Conservation (phyloP, 2,113 vertebrate species). For the Raja brachyura region DNA sequence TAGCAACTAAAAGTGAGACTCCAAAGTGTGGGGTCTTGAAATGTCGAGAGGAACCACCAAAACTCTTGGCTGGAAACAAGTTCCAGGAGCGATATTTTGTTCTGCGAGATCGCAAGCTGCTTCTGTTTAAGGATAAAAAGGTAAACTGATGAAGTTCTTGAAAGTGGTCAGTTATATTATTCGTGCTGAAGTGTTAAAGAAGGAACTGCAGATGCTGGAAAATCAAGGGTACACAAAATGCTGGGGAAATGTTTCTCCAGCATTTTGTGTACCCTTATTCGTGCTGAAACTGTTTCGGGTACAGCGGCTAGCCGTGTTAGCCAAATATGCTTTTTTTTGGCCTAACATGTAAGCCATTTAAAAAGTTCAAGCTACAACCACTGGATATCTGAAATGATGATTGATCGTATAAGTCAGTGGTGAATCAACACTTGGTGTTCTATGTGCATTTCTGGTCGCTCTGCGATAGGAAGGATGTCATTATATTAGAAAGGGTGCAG, state of each 20-base stretch:
- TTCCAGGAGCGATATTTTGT: slow-evolving; percentile 92
- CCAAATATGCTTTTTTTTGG: background rate
- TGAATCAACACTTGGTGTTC: no score
- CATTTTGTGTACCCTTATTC: no score
- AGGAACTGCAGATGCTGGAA: no score
- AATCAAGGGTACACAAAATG: no score
- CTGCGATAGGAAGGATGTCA: no score
- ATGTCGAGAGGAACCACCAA: slow-evolving; percentile 84
- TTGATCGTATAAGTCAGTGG: no score
- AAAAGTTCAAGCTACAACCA: background rate
- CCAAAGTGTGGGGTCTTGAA: slow-evolving; percentile 78
- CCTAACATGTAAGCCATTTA: background rate
- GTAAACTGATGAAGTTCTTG: slow-evolving; percentile 49
- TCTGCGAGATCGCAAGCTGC: slow-evolving; percentile 70
- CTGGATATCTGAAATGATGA: background rate
- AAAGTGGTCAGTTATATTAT: background rate
- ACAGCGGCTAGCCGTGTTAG: background rate
- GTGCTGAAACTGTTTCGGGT: background rate
- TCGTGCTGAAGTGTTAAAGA: background rate
- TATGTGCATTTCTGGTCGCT: no score
- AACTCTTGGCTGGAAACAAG: slow-evolving; percentile 75
- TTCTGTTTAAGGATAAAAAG: slow-evolving; percentile 91
- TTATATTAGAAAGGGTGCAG: no score
- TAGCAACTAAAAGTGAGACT: slow-evolving; percentile 74
- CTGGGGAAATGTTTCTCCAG: no score